Base-by-base conservation (phyloP, 2,797 vertebrate genomes). In the Aphelocoma californica region DNA sequence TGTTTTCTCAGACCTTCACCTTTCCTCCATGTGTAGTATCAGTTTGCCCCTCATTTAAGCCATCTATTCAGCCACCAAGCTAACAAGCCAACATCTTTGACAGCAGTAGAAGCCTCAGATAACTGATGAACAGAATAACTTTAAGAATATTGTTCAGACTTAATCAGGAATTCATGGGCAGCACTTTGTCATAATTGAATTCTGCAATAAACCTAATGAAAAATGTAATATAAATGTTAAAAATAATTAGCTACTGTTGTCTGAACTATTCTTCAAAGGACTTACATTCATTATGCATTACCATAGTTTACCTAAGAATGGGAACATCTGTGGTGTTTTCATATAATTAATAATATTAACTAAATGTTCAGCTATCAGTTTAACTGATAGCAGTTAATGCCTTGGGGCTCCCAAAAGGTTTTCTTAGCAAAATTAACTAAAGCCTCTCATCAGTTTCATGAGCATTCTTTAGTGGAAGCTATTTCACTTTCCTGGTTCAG, bases 151-250 rank as follows among this genome's bases (percentile, higher is more conserved):
- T 29, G 53, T 91, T 93, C 61, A 45, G 65, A 60, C 26, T 93
- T 96, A 92, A 97, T 97, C 88, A 85, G 84, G 80, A 97, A 97
- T 97, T 97, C 91, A 96, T 72, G 81, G 88, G 50, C 57, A 93
- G 40, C 92, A 82, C 69, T 96, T 97, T 80, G 69, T 83, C 92
- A 83, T 90, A 86, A 96, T 96, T 97, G 96, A 94, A 97, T 96
- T 97, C 84, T 91, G 67, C 86, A 92, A 84, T 96, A 96, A 97
- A 95, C 25, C 44, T 96, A 97, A 98, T 86, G 93, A 97, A 86
- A 97, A 97, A 96, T 92, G 80, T 95, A 96, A 97, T 90, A 88
- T 73, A 86, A 94, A 96, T 18, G 53, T 93, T 95, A 91, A 83
- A 97, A 95, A 67, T 91, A 96, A 95, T 94, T 69, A 92, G 82